phyloP scores from a whole-genome alignment of 2,888 invertebrate genomes.

The Brassicogethes aeneus region DNA sequence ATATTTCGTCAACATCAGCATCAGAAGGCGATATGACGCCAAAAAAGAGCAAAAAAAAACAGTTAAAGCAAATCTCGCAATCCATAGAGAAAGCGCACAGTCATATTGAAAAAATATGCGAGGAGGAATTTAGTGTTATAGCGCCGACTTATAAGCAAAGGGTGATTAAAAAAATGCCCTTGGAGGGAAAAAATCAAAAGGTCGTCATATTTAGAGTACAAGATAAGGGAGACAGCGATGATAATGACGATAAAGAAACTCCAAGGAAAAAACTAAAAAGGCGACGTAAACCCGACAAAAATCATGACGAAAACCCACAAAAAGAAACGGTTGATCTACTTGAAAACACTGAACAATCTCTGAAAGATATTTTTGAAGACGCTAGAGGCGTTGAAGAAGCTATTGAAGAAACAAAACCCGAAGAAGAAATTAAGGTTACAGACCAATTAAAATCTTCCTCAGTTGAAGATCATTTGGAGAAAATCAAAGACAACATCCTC shows the following conservation, averaged over 20 bases:
- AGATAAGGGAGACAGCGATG: not conserved
- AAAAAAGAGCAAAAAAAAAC: not conserved
- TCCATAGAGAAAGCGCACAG: not conserved
- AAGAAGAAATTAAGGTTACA: constrained; percentile 15
- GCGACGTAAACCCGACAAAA: no score
- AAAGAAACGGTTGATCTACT: not conserved
- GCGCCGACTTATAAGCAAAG: no score
- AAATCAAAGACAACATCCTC: no score
- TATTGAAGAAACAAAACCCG: constrained; percentile 9
- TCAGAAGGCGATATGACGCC: not conserved
- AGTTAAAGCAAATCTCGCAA: not conserved
- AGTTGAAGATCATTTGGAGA: no score
- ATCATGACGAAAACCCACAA: not conserved
- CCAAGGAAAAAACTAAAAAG: no score
- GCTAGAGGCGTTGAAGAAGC: not conserved
- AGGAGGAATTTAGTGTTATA: not conserved
- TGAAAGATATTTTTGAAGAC: not conserved
- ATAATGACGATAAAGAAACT: not conserved
- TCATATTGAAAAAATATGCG: not conserved
- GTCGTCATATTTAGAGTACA: not conserved
- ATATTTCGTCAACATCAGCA: not conserved
- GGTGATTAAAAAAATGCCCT: not conserved
- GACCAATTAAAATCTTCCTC: no score
- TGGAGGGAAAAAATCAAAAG: not conserved
- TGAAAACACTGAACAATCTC: not conserved